Evolutionary conservation across 2,888 invertebrate species (phyloP), one percentile per base, ranked within the genome.

Genomic region (Callimorpha dominula): DNA sequence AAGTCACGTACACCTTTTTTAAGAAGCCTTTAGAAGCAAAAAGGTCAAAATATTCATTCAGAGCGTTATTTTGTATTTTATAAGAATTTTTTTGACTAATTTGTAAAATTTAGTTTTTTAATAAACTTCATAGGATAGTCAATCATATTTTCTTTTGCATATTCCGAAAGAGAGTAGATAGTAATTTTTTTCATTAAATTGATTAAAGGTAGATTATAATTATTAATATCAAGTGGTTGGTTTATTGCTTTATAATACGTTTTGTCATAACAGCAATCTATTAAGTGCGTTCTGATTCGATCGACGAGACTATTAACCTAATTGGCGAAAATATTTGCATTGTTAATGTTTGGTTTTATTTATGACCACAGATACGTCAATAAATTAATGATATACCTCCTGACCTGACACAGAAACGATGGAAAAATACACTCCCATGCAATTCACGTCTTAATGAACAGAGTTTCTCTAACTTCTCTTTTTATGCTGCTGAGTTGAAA

Each of bases 251-350:
- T 31, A 31, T 60, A 60, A 60, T 60, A 31, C 31, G 11, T 60
- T 6, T 60, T 14, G 20, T 31, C 14, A 31, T 31, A 31, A 31
- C 81, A 78, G 76, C 80, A 78, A 85, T 87, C 85, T 86, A 87
- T 89, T 88, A 87, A 82, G 86, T 85, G 74, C 68, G 81, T 81
- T 83, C 79, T 78, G 84, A 87, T 87, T 83, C 78, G 78, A 82
- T 85, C 83, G 82, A 81, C 75, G 78, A 80, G 77, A 80, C 80
- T 82, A 87, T 92, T 93, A 91, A 91, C 92, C 93, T 92, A 90
- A 90, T 92, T 92, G 85, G 82, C 77, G 82, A 78, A 70, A 81
- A 86, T 86, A 88, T 86, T 89, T 86, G 85, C 85, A 89, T 89
- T 88, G 84, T 87, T 89, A 88, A 90, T 86, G 86, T 78, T 81